A percentile compares a stretch with the other conserved stretches of the same genome.
Conservation (phyloP, 2,888 invertebrate genomes). For the Automeris io region DNA sequence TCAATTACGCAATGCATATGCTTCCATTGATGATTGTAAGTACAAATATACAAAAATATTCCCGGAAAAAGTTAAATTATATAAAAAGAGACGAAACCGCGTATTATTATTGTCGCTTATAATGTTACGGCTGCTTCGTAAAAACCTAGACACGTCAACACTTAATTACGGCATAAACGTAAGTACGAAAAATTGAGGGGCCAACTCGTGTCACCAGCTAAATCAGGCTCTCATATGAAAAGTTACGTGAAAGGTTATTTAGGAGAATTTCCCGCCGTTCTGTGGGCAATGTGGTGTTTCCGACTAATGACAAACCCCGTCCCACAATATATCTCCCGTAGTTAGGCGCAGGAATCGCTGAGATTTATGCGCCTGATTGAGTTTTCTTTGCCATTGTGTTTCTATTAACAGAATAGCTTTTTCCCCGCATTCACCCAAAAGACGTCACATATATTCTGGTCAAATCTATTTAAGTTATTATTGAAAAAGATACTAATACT, state of each 20-base stretch:
- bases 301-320: conserved; percentile 61
- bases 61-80: too few species aligned
- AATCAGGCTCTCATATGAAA: conserved; percentile 56
- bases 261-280: conserved; percentile 43
- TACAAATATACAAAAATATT: too few species aligned
- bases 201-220: conserved; percentile 36
- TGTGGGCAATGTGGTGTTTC: conserved; percentile 48
- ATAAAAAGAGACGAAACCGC: too few species aligned
- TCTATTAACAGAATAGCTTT: conserved; percentile 72
- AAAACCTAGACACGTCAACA: conserved; percentile 3
- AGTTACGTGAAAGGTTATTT: conserved; percentile 53
- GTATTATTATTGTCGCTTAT: not conserved
- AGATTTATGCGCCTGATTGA: conserved; percentile 70
- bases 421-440: conserved; percentile 46
- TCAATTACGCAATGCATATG: too few species aligned
- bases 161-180: conserved; percentile 10
- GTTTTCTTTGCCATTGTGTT: conserved; percentile 72
- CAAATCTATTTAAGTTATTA: too few species aligned
- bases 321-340: conserved; percentile 67
- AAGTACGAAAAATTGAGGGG: conserved; percentile 25
- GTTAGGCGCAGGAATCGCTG: conserved; percentile 72
- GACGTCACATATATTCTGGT: conserved; percentile 65
- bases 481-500: too few species aligned
- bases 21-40: too few species aligned
- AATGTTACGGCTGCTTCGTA: not conserved